Evolutionary conservation across 2,113 vertebrate genomes (phyloP).

Genomic region (Cyphomyrus plagiostoma): DNA sequence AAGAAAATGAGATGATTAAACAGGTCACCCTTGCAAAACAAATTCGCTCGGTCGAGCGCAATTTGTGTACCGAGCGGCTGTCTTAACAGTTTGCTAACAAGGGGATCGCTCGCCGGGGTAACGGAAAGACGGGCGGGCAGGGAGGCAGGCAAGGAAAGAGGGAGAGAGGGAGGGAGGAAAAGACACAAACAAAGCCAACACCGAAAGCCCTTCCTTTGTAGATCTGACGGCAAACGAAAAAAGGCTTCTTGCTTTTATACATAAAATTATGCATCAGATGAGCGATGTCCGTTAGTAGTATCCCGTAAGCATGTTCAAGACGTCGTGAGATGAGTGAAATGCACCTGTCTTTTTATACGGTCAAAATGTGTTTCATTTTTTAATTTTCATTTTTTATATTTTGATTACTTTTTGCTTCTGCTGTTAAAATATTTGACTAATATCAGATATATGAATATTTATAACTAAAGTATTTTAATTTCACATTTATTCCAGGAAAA

Average conservation of each 20-base stretch:
- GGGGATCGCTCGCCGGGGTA: conserved; percentile 70
- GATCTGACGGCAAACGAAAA: background rate
- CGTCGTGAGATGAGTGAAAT: background rate
- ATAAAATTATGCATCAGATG: background rate
- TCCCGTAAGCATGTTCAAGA: background rate
- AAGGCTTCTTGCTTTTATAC: background rate
- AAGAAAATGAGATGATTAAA: conserved; percentile 99
- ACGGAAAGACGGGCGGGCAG: conserved; percentile 45
- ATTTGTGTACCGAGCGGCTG: conserved; percentile 68
- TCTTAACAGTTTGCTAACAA: conserved; percentile 69
- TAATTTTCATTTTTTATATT: background rate
- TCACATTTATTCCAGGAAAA: background rate
- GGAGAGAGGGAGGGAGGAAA: conserved; percentile 31
- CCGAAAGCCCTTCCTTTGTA: background rate
- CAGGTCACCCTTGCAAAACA: conserved; percentile 99
- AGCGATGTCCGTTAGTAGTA: background rate
- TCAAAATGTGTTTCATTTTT: background rate
- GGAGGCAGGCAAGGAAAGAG: conserved; percentile 43
- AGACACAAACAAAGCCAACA: conserved; percentile 1
- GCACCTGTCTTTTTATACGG: background rate
- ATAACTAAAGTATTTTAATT: background rate
- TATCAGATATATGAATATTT: background rate
- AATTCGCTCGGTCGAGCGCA: conserved; percentile 80
- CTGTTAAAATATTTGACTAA: background rate
- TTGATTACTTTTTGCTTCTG: background rate